These are phyloP conservation scores for Diarsia brunnea DNA, from an alignment of 2,888 invertebrate genomes.

Conservation along the genomic window DNA sequence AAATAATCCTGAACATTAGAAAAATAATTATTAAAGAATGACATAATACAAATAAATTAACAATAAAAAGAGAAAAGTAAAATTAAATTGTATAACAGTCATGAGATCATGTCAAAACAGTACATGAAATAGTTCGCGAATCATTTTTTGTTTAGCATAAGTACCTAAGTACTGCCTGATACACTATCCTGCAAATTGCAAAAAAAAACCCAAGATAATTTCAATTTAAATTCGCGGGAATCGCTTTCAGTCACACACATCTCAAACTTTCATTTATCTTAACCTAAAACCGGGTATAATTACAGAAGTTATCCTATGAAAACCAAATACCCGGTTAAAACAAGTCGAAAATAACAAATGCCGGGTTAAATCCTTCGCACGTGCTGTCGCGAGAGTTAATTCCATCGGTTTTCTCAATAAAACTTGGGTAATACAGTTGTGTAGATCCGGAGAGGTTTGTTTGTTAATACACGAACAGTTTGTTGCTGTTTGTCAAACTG, in stretches of 20 bases:
- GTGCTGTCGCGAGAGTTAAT: slow-evolving; percentile 65
- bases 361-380: slow-evolving; percentile 56
- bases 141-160: too few relatives aligned
- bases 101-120: too few relatives aligned
- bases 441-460: slow-evolving; percentile 20
- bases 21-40: too few relatives aligned
- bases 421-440: slow-evolving; percentile 73
- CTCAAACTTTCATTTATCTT: slow-evolving; percentile 60
- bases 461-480: slow-evolving; percentile 26
- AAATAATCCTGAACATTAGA: too few relatives aligned
- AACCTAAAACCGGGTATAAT: slow-evolving; percentile 51
- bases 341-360: slow-evolving; percentile 62
- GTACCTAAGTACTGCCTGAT: too few relatives aligned
- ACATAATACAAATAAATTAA: too few relatives aligned
- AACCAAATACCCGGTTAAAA: slow-evolving; percentile 53
- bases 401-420: slow-evolving; percentile 70
- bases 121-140: too few relatives aligned
- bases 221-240: too few relatives aligned
- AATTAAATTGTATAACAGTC: too few relatives aligned
- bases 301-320: slow-evolving; percentile 61
- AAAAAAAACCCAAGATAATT: too few relatives aligned
- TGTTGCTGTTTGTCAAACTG: slow-evolving; percentile 33
- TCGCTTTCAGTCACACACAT: slow-evolving; percentile 46
- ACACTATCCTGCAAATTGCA: too few relatives aligned
- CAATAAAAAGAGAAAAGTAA: too few relatives aligned